Evolutionary conservation across 2,113 vertebrate genomes (phyloP).

Genomic region (Datnioides undecimradiatus): DNA sequence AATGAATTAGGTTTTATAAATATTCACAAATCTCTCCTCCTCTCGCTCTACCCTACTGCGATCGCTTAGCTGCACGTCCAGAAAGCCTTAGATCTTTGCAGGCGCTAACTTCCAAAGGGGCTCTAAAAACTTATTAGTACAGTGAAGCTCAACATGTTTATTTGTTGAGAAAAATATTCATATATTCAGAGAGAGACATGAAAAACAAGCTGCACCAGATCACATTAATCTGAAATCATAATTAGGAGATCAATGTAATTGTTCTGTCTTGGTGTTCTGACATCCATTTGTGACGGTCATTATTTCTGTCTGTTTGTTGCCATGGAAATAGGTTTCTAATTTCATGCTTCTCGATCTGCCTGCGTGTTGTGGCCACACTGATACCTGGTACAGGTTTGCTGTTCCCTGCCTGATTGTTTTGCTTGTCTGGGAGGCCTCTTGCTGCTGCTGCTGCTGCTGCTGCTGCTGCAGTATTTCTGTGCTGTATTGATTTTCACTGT

Average conservation of each 20-base stretch:
- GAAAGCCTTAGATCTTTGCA: constrained; percentile 54
- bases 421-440: constrained; percentile 1
- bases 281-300: constrained; percentile 25
- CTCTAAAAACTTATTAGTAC: constrained; percentile 33
- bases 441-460: constrained; percentile 15
- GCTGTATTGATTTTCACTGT: constrained; percentile 53
- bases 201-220: constrained; percentile 20
- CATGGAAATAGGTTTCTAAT: constrained; percentile 33
- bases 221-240: constrained; percentile 24
- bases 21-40: constrained; percentile 66
- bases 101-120: constrained; percentile 32
- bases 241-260: constrained; percentile 33
- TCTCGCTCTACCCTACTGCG: constrained; percentile 39
- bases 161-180: constrained; percentile 28
- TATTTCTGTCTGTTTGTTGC: constrained; percentile 33
- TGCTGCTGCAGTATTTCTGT: constrained; percentile 28
- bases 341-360: not conserved
- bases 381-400: not conserved
- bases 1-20: constrained; percentile 67
- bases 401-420: constrained; percentile 9
- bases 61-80: constrained; percentile 55
- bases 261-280: constrained; percentile 26
- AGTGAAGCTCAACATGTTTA: constrained; percentile 40
- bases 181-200: constrained; percentile 21
- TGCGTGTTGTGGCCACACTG: not conserved